Percentiles rank a stretch among this genome's conserved stretches.
Conservation (phyloP, 2,888 invertebrate species). For the Mesochorus sp. region DNA sequence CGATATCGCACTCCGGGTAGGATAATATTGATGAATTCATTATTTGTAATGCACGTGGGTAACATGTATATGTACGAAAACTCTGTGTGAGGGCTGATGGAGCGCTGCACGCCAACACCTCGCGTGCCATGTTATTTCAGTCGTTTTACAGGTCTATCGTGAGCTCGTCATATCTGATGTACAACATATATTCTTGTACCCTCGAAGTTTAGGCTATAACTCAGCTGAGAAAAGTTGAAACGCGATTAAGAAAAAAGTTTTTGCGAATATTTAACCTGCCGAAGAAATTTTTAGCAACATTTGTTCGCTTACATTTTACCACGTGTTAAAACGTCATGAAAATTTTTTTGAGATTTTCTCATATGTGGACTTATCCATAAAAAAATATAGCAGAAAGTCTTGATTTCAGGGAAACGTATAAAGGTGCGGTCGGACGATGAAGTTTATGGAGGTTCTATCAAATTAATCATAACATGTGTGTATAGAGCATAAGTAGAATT, state of each 20-base stretch:
- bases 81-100: neutral
- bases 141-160: conserved; percentile 8
- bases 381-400: no score
- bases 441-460: no score
- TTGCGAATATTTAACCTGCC: neutral
- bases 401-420: no score
- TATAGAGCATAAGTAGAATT: no score
- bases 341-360: no score
- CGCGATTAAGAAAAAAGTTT: conserved; percentile 18
- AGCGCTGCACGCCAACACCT: conserved; percentile 8
- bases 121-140: conserved; percentile 15
- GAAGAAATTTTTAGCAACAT: no score
- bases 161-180: neutral
- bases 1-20: neutral
- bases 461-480: no score
- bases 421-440: no score
- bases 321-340: no score
- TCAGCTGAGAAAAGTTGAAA: neutral
- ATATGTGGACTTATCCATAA: no score
- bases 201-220: conserved; percentile 10
- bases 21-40: neutral
- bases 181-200: neutral
- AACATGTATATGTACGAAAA: neutral
- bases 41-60: neutral
- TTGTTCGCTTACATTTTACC: no score